phyloP scores from a whole-genome alignment of 1,140 invertebrate genomes.

The Vollenhovia emeryi region DNA sequence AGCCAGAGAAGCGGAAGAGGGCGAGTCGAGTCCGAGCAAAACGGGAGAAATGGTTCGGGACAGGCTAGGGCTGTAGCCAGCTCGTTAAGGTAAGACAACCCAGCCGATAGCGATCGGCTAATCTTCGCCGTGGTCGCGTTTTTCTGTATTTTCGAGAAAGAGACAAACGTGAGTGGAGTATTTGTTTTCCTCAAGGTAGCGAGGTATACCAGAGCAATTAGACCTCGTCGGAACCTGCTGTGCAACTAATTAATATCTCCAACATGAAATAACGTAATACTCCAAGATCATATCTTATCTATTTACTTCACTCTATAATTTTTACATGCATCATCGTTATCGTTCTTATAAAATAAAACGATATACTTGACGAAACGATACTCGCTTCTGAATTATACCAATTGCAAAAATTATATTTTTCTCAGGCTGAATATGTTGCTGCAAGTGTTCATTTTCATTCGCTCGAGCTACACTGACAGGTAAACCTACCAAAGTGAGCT shows the following conservation, averaged over 20 bases:
- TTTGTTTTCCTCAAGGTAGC: constrained; percentile 49
- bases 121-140: constrained; percentile 72
- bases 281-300: background rate
- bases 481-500: no score
- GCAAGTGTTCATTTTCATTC: no score
- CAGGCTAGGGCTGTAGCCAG: constrained; percentile 64
- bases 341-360: background rate
- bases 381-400: background rate
- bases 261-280: constrained; percentile 6
- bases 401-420: background rate
- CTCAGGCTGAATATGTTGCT: no score
- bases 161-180: constrained; percentile 65
- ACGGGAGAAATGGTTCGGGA: constrained; percentile 66
- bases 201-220: constrained; percentile 65
- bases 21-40: constrained; percentile 41
- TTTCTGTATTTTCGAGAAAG: constrained; percentile 63
- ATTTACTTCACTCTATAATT: background rate
- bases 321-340: background rate
- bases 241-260: constrained; percentile 56
- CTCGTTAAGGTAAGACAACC: constrained; percentile 78
- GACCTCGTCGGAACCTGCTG: background rate
- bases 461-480: no score
- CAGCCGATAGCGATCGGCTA: constrained; percentile 77
- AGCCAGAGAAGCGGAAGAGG: constrained; percentile 57
- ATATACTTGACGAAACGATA: background rate